A percentile compares a stretch with the other conserved stretches of the same genome.
These are phyloP conservation scores for Volucella inflata DNA, from an alignment of 2,888 invertebrate genomes.

Conservation along the genomic window DNA sequence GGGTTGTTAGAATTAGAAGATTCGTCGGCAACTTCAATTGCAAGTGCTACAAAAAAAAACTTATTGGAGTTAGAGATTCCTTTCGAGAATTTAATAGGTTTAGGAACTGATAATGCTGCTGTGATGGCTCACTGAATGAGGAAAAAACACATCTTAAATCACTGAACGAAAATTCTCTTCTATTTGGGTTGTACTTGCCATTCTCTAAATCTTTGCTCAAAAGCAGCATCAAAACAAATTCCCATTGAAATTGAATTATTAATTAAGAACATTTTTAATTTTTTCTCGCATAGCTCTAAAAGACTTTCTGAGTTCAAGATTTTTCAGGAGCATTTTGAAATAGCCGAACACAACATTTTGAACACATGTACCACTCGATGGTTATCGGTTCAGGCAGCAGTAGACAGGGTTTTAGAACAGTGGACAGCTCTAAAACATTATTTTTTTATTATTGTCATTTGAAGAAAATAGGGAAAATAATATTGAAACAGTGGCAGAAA, in stretches of 20 bases:
- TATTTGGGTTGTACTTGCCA: too few species aligned
- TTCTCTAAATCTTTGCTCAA: slow-evolving; percentile 60
- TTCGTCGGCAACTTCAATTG: slow-evolving; percentile 8
- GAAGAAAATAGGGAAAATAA: slow-evolving; percentile 23
- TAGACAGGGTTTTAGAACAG: slow-evolving; percentile 57
- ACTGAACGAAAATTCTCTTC: slow-evolving; percentile 76
- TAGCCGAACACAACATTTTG: too few species aligned
- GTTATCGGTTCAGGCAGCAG: too few species aligned
- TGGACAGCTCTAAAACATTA: slow-evolving; percentile 19
- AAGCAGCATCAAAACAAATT: slow-evolving; percentile 43
- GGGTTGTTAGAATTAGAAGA: slow-evolving; percentile 13
- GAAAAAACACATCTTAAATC: slow-evolving; percentile 72
- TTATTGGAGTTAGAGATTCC: slow-evolving; percentile 49
- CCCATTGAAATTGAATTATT: slow-evolving; percentile 10
- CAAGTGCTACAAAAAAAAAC: slow-evolving; percentile 15
- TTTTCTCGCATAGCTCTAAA: slow-evolving; percentile 60
- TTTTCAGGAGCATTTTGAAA: slow-evolving; percentile 53
- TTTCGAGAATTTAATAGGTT: slow-evolving; percentile 76
- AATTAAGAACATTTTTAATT: slow-evolving; percentile 32
- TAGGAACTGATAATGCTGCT: slow-evolving; percentile 77
- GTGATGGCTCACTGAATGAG: slow-evolving; percentile 76
- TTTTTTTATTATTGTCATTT: slow-evolving; percentile 24
- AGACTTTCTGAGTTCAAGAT: slow-evolving; percentile 45
- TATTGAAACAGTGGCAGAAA: slow-evolving; percentile 19
- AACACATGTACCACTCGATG: too few species aligned